Percentiles rank a stretch among this genome's conserved stretches.
These are phyloP conservation scores for Eupithecia insigniata DNA, from an alignment of 2,888 invertebrate genomes.

Conservation along the genomic window DNA sequence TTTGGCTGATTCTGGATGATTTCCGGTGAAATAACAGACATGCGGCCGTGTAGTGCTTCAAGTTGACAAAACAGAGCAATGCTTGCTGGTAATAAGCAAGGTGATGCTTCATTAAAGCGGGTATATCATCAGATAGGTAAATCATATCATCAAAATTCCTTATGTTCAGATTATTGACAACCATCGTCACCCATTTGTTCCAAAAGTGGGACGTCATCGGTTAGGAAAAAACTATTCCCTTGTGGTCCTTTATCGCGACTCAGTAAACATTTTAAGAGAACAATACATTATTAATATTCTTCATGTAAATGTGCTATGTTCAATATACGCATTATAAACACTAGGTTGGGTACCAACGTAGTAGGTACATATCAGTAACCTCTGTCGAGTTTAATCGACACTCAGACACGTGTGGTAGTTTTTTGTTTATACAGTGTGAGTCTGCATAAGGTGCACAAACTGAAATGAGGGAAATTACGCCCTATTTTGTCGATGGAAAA, in stretches of 20 bases:
- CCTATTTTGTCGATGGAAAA: no score
- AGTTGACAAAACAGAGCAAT: neutral
- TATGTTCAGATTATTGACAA: neutral
- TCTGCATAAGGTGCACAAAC: no score
- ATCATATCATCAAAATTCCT: neutral
- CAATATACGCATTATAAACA: neutral
- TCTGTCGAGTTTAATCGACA: slow-evolving; percentile 8
- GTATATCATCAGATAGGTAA: neutral
- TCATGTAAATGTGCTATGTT: slow-evolving; percentile 31
- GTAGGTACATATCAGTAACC: neutral
- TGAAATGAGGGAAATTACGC: no score
- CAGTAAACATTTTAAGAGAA: slow-evolving; percentile 35
- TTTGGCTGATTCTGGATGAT: neutral
- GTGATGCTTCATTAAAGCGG: neutral
- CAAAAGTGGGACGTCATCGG: neutral
- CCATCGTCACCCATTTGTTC: neutral
- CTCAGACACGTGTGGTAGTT: slow-evolving; percentile 26
- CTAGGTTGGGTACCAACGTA: neutral
- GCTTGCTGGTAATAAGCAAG: neutral
- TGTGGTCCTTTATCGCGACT: slow-evolving; percentile 3
- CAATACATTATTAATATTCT: slow-evolving; percentile 48
- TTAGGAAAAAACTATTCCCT: neutral
- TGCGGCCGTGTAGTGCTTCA: neutral
- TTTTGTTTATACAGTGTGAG: slow-evolving; percentile 22
- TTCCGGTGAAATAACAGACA: neutral